Evolutionary conservation across 2,888 invertebrate species (phyloP).

Genomic region (Epinotia ramella): DNA sequence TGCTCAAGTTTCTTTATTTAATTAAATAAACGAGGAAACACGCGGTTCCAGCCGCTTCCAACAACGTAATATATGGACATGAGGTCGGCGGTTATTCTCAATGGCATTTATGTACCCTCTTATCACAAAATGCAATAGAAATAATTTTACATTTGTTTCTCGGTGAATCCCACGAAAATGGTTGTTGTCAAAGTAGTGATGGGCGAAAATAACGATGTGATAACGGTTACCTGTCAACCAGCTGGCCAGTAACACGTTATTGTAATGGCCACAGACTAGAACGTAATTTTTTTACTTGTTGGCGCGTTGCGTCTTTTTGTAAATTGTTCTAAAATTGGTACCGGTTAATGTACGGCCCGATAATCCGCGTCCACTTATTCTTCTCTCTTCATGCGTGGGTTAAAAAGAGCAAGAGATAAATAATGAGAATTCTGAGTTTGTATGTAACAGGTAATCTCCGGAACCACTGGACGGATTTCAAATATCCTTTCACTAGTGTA

Average conservation of each 20-base stretch:
- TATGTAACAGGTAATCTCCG: no score
- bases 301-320: not conserved
- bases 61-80: not conserved
- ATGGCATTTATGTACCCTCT: constrained; percentile 30
- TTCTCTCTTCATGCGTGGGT: no score
- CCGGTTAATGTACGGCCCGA: no score
- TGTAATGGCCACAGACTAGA: constrained; percentile 4
- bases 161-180: constrained; percentile 46
- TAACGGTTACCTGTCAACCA: constrained; percentile 1
- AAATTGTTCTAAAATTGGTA: not conserved
- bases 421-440: no score
- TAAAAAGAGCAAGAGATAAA: no score
- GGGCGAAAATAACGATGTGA: constrained; percentile 30
- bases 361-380: no score
- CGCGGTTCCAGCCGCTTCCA: constrained; percentile 8
- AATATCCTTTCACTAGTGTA: no score
- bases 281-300: not conserved
- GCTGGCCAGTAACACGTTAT: constrained; percentile 8
- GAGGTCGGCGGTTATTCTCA: not conserved
- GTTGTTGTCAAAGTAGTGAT: constrained; percentile 46
- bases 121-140: constrained; percentile 31
- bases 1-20: constrained; percentile 12
- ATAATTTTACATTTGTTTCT: constrained; percentile 42
- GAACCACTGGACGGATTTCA: no score
- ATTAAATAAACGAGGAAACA: constrained; percentile 13